Evolutionary conservation across 2,113 vertebrate genomes (phyloP).

Genomic region (Tragelaphus strepsiceros): DNA sequence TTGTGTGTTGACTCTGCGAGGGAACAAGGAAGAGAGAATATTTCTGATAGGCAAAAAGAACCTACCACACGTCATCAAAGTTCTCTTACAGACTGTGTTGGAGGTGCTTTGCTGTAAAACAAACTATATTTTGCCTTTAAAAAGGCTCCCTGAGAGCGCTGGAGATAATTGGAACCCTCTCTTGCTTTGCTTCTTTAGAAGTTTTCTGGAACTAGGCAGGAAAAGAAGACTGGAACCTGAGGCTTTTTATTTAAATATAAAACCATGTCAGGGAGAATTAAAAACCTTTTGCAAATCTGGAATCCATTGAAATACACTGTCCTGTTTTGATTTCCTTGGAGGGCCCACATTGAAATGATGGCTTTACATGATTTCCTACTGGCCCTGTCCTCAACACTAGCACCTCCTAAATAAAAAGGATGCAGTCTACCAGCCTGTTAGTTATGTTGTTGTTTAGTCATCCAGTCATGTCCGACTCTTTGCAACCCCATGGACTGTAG

Average conservation of each 20-base stretch:
- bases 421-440: background rate
- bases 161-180: slow-evolving; percentile 23
- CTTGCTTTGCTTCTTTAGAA: slow-evolving; percentile 34
- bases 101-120: slow-evolving; percentile 23
- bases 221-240: background rate
- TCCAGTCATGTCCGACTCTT: background rate
- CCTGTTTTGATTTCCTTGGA: background rate
- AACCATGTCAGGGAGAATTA: slow-evolving; percentile 12
- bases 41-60: slow-evolving; percentile 52
- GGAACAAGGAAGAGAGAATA: slow-evolving; percentile 38
- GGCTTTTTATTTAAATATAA: slow-evolving; percentile 42
- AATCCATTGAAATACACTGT: slow-evolving; percentile 15
- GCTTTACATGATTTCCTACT: background rate
- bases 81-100: slow-evolving; percentile 41
- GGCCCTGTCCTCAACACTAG: background rate
- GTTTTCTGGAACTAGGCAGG: background rate
- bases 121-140: slow-evolving; percentile 41
- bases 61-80: slow-evolving; percentile 34
- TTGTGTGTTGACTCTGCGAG: slow-evolving; percentile 60
- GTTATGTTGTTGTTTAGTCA: background rate
- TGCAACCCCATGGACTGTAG: background rate
- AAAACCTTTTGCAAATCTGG: slow-evolving; percentile 34
- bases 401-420: slow-evolving; percentile 1
- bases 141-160: background rate
- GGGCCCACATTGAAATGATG: background rate